phyloP scores from a whole-genome alignment of 1,140 invertebrate genomes.

The Drosophila santomea region DNA sequence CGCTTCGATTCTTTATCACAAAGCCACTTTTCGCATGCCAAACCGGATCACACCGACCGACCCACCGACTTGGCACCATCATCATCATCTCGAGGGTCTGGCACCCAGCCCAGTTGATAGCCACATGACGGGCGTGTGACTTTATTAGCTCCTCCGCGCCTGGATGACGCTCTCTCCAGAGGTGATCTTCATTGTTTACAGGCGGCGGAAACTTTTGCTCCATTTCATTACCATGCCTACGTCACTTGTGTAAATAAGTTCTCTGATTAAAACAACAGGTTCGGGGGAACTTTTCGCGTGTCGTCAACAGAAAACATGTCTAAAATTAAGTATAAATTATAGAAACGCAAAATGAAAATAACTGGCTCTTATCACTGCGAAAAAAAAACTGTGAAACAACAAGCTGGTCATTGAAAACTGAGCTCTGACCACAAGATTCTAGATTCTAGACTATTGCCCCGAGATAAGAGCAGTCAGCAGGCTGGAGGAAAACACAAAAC shows the following conservation, averaged over 20 bases:
- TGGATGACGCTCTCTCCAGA: conserved; percentile 35
- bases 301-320: conserved; percentile 51
- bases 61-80: conserved; percentile 31
- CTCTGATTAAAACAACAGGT: conserved; percentile 11
- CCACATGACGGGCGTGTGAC: conserved; percentile 75
- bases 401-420: conserved; percentile 36
- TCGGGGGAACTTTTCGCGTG: conserved; percentile 1
- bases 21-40: conserved; percentile 40
- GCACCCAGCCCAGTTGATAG: conserved; percentile 45
- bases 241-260: conserved; percentile 32
- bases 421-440: conserved; percentile 24
- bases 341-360: conserved; percentile 15
- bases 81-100: conserved; percentile 54
- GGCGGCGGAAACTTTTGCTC: conserved; percentile 49
- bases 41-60: conserved; percentile 66
- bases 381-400: conserved; percentile 20
- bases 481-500: conserved; percentile 24
- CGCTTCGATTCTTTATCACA: conserved; percentile 38
- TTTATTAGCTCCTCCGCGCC: conserved; percentile 21
- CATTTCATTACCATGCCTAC: conserved; percentile 5
- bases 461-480: conserved; percentile 27
- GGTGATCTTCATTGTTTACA: conserved; percentile 27
- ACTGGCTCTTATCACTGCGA: conserved; percentile 24
- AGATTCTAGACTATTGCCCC: background rate
- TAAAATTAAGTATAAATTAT: conserved; percentile 1